Conservation (phyloP, 37 sponge, comb jelly and placozoan species). For the Aphrocallistes beatrix region DNA sequence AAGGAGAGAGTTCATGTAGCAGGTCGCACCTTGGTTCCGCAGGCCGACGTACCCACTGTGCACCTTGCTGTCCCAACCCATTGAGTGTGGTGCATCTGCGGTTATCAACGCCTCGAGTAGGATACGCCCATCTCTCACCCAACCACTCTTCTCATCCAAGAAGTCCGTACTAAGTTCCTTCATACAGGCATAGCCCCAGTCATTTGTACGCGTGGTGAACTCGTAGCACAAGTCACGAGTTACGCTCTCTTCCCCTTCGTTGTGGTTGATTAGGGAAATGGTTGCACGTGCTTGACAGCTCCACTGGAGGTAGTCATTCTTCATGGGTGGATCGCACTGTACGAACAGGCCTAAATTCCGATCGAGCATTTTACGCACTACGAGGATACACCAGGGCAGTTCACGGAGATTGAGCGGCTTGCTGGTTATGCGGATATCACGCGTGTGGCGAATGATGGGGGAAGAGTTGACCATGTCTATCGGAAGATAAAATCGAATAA, state of each 20-base stretch:
- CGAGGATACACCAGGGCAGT: not conserved
- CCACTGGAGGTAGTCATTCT: conserved; percentile 50
- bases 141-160: conserved; percentile 58
- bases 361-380: not conserved
- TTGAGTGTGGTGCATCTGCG: conserved; percentile 96
- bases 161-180: conserved; percentile 39
- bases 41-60: conserved; percentile 95
- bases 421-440: not conserved
- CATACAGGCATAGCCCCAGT: conserved; percentile 91
- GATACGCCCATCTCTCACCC: conserved; percentile 51
- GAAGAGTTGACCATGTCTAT: not conserved
- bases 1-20: conserved; percentile 98
- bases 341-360: conserved; percentile 67
- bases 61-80: conserved; percentile 95
- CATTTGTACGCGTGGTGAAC: conserved; percentile 86
- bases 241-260: not conserved
- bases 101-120: conserved; percentile 51
- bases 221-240: conserved; percentile 32
- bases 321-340: conserved; percentile 67
- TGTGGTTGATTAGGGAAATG: conserved; percentile 46
- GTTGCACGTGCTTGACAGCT: conserved; percentile 55
- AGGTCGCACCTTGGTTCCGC: conserved; percentile 97
- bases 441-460: not conserved
- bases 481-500: not conserved
- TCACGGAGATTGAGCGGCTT: not conserved